A percentile compares a stretch with the other conserved stretches of the same genome.
Evolutionary conservation across 2,113 vertebrate species (phyloP).

Genomic region (Xyrauchen texanus): DNA sequence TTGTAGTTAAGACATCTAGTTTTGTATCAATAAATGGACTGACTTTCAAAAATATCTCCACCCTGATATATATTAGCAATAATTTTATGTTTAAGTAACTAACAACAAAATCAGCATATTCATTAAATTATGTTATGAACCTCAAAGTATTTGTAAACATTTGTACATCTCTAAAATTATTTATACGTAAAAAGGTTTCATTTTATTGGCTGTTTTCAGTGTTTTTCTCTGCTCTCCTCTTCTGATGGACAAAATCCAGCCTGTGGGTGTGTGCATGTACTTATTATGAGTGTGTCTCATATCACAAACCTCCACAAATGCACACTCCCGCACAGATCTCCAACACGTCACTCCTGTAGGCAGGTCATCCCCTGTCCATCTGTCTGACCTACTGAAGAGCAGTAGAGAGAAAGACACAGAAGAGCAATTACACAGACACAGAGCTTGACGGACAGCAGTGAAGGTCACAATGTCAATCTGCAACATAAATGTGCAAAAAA

Average conservation of each 20-base stretch:
- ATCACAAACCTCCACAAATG: neutral
- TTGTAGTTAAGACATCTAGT: too few relatives aligned
- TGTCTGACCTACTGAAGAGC: slow-evolving; percentile 28
- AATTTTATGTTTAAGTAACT: too few relatives aligned
- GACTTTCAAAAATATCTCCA: too few relatives aligned
- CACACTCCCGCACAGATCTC: slow-evolving; percentile 15
- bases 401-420: slow-evolving; percentile 20
- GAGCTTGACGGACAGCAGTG: slow-evolving; percentile 38
- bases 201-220: too few relatives aligned
- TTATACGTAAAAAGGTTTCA: too few relatives aligned
- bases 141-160: too few relatives aligned
- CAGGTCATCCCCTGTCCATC: slow-evolving; percentile 42
- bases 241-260: neutral
- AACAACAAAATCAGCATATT: too few relatives aligned
- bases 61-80: too few relatives aligned
- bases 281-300: neutral
- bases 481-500: slow-evolving; percentile 35
- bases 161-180: too few relatives aligned
- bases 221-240: too few relatives aligned
- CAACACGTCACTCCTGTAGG: slow-evolving; percentile 24
- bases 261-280: neutral
- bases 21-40: too few relatives aligned
- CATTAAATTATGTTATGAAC: too few relatives aligned
- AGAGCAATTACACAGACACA: slow-evolving; percentile 30
- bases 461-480: slow-evolving; percentile 48